Percentiles rank a stretch among this genome's conserved stretches.
Conservation (phyloP, 2,113 vertebrate species). For the Cochlearius cochlearius region DNA sequence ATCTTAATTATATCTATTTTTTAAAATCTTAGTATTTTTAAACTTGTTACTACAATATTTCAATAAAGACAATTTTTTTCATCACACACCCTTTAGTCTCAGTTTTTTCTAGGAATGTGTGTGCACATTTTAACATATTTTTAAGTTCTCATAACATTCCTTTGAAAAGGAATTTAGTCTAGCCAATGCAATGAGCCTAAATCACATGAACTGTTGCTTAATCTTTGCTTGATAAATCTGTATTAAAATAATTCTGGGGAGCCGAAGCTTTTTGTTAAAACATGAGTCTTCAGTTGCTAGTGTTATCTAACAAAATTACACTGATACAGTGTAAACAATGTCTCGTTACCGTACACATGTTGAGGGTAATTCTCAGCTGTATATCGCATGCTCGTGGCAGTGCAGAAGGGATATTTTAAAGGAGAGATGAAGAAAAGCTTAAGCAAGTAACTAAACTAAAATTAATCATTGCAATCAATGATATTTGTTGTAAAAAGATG, state of each 20-base stretch:
- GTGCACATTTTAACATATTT: background rate
- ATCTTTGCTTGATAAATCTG: background rate
- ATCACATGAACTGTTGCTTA: background rate
- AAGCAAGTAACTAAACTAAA: background rate
- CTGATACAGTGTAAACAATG: background rate
- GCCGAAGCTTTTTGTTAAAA: background rate
- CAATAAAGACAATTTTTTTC: constrained; percentile 16
- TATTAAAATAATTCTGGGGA: background rate
- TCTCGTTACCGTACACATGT: background rate
- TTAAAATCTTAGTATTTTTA: background rate
- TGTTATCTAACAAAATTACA: background rate
- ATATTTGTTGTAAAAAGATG: background rate
- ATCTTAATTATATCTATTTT: background rate
- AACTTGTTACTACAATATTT: background rate
- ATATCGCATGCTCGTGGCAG: background rate
- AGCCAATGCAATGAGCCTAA: background rate
- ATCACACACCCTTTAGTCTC: background rate
- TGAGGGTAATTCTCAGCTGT: background rate
- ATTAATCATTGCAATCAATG: background rate
- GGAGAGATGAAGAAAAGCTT: background rate
- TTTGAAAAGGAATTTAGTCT: background rate
- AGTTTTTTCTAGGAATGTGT: background rate
- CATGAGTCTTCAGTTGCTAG: background rate
- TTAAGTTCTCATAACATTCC: background rate
- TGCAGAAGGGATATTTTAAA: background rate